Percentiles rank a stretch among this genome's conserved stretches.
Evolutionary conservation across 1,140 invertebrate species (phyloP).

Genomic region (Copidosoma floridanum): DNA sequence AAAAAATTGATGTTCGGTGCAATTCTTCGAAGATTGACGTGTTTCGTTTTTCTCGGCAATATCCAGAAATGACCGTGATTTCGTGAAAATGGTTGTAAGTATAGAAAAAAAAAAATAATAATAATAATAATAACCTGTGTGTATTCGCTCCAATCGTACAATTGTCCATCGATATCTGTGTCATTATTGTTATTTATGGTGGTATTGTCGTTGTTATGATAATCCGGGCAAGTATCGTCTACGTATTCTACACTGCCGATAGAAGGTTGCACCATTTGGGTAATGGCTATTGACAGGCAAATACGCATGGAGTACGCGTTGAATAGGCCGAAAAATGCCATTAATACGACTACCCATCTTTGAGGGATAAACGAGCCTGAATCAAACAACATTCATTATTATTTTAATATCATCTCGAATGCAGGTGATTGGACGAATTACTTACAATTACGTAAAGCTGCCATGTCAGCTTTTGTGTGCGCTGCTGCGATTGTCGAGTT

Average conservation of each 20-base stretch:
- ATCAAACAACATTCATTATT: not conserved
- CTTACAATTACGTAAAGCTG: too few species aligned
- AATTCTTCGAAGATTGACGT: too few species aligned
- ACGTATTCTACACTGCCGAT: slow-evolving; percentile 9
- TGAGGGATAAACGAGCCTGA: slow-evolving; percentile 46
- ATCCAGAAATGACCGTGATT: too few species aligned
- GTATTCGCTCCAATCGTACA: slow-evolving; percentile 39
- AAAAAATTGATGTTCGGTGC: too few species aligned
- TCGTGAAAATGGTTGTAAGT: not conserved
- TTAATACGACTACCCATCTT: slow-evolving; percentile 73
- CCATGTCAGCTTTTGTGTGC: too few species aligned
- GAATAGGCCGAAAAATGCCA: slow-evolving; percentile 79
- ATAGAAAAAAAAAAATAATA: not conserved
- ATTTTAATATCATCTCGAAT: not conserved
- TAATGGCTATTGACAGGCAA: slow-evolving; percentile 5
- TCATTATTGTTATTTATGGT: not conserved
- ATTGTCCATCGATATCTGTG: not conserved
- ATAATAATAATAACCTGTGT: not conserved
- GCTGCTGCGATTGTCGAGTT: too few species aligned
- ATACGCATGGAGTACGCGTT: not conserved
- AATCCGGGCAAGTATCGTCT: slow-evolving; percentile 3
- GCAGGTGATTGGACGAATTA: too few species aligned
- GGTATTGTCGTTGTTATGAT: not conserved
- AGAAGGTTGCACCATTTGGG: not conserved
- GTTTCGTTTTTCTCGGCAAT: too few species aligned